Evolutionary conservation across 2,888 invertebrate genomes (phyloP).

Genomic region (Patella depressa): DNA sequence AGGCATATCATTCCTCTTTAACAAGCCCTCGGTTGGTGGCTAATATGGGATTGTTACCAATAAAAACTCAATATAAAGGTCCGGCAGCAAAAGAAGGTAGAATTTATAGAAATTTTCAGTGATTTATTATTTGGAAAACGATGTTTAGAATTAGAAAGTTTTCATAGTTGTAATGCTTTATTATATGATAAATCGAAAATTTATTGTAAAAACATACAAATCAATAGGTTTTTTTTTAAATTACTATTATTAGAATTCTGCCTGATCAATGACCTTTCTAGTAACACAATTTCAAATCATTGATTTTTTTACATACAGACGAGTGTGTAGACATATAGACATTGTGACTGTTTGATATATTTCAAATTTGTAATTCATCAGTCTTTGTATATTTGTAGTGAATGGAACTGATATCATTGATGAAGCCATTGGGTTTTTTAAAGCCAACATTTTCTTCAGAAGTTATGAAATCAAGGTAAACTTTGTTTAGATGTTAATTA

Average conservation of each 20-base stretch:
- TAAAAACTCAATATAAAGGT: constrained; percentile 91
- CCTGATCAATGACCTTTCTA: too few relatives aligned
- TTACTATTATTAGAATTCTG: neutral
- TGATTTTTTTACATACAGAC: too few relatives aligned
- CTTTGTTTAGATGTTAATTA: neutral
- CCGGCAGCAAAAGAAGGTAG: constrained; percentile 81
- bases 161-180: neutral
- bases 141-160: neutral
- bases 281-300: too few relatives aligned
- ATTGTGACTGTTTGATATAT: too few relatives aligned
- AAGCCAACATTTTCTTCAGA: constrained; percentile 98
- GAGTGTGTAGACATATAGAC: too few relatives aligned
- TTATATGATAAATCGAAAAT: neutral
- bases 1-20: constrained; percentile 97
- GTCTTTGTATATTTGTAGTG: constrained; percentile 63
- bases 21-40: constrained; percentile 83
- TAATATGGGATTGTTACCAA: constrained; percentile 92
- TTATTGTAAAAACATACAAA: too few relatives aligned
- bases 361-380: too few relatives aligned
- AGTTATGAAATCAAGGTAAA: constrained; percentile 97
- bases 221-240: neutral
- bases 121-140: neutral
- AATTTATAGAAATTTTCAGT: constrained; percentile 27
- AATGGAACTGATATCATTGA: constrained; percentile 93
- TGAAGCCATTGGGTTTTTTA: constrained; percentile 96